Conservation (phyloP, 35 echinoderm and acorn worm species). For the Lytechinus pictus region DNA sequence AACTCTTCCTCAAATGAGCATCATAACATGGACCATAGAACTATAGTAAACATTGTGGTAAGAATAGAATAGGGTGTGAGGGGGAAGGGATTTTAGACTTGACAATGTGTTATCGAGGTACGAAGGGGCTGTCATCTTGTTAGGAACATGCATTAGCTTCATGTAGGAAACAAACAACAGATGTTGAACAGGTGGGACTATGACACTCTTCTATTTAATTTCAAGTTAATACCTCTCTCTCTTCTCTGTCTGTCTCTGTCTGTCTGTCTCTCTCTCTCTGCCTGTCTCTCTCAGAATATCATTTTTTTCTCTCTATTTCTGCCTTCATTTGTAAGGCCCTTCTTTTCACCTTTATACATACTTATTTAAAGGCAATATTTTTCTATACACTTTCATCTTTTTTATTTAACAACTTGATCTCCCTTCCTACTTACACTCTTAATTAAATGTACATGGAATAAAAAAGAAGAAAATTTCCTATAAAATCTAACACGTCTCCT, state of each 20-base stretch:
- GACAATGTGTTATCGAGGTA: background rate
- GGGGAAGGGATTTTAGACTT: background rate
- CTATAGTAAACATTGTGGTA: background rate
- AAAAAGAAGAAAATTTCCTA: too few relatives aligned
- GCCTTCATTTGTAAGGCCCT: too few relatives aligned
- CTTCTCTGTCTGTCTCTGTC: background rate
- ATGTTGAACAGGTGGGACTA: background rate
- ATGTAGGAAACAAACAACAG: slow-evolving; percentile 18
- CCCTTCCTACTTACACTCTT: too few relatives aligned
- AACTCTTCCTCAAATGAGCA: background rate
- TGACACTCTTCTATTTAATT: background rate
- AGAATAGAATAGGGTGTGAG: background rate
- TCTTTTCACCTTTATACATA: too few relatives aligned
- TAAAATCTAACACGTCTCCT: too few relatives aligned
- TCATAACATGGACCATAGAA: background rate
- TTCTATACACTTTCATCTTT: too few relatives aligned
- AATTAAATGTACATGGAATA: too few relatives aligned
- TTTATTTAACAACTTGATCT: too few relatives aligned
- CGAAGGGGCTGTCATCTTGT: background rate
- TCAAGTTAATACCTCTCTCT: background rate
- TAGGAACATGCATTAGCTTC: background rate
- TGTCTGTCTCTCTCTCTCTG: background rate
- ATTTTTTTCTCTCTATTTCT: too few relatives aligned
- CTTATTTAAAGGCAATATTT: too few relatives aligned
- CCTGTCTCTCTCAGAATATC: background rate